Evolutionary conservation across 2,797 vertebrate species (phyloP).

Genomic region (Falco rusticolus): DNA sequence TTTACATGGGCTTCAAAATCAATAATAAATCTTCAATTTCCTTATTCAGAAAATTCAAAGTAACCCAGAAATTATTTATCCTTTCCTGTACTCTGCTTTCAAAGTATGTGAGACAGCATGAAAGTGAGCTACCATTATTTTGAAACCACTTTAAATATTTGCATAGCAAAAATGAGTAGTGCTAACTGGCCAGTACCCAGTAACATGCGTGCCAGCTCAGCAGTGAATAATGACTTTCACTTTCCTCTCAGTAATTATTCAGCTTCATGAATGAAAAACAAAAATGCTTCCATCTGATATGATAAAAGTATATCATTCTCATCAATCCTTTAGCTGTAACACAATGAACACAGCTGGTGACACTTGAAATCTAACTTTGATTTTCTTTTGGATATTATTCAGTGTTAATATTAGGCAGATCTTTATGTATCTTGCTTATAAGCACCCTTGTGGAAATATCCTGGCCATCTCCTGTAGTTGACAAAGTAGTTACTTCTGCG

Average conservation of each 20-base stretch:
- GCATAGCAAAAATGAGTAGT: not conserved
- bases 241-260: constrained; percentile 24
- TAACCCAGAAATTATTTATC: not conserved
- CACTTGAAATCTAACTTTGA: not conserved
- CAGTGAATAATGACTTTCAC: constrained; percentile 33
- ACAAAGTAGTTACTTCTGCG: not conserved
- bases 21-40: not conserved
- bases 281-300: constrained; percentile 11
- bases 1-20: not conserved
- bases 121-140: not conserved
- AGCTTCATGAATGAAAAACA: not conserved
- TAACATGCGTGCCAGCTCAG: constrained; percentile 9
- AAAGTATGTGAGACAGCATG: not conserved
- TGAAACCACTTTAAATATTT: constrained; percentile 39
- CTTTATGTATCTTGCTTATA: not conserved
- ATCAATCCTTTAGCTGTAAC: not conserved
- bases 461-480: not conserved
- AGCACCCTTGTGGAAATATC: not conserved
- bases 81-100: not conserved
- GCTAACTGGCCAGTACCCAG: not conserved
- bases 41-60: not conserved
- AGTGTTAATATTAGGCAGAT: not conserved
- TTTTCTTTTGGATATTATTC: not conserved
- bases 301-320: not conserved
- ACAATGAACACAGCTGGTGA: not conserved